Evolutionary conservation across 2,113 vertebrate species (phyloP).

Genomic region (Athene noctua): DNA sequence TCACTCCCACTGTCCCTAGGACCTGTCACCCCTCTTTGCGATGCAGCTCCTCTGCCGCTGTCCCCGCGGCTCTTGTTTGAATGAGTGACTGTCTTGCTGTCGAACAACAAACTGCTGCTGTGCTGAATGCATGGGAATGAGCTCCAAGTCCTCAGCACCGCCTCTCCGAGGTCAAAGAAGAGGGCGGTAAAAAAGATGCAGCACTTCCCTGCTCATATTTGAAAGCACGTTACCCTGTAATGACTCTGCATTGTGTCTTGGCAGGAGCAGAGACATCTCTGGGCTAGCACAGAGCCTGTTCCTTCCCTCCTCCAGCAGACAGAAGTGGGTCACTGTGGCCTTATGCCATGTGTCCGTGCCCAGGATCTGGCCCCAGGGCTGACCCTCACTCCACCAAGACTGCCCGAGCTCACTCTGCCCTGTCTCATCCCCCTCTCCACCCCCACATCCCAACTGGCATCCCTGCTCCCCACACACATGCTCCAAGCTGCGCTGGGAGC

Average conservation of each 20-base stretch:
- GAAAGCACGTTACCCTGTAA: background rate
- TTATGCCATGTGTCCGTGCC: accelerated
- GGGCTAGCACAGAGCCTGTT: background rate
- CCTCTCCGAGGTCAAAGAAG: background rate
- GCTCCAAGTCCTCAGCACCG: background rate
- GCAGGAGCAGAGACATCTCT: background rate
- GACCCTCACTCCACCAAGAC: background rate
- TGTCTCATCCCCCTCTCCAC: too few species aligned
- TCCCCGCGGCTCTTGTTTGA: background rate
- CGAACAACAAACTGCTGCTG: background rate
- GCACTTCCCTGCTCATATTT: background rate
- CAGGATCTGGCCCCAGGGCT: background rate
- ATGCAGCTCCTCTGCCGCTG: background rate
- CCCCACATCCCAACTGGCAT: background rate
- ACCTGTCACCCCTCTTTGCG: accelerated
- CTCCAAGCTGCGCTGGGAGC: background rate
- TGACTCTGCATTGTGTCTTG: background rate
- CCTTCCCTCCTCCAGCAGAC: background rate
- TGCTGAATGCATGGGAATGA: background rate
- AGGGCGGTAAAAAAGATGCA: background rate
- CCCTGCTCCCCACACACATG: accelerated
- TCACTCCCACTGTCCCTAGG: background rate
- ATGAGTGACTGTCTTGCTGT: background rate
- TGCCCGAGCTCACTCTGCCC: background rate
- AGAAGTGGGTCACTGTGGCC: background rate